Conservation (phyloP, 1,140 invertebrate species). For the Pogonus chalceus region DNA sequence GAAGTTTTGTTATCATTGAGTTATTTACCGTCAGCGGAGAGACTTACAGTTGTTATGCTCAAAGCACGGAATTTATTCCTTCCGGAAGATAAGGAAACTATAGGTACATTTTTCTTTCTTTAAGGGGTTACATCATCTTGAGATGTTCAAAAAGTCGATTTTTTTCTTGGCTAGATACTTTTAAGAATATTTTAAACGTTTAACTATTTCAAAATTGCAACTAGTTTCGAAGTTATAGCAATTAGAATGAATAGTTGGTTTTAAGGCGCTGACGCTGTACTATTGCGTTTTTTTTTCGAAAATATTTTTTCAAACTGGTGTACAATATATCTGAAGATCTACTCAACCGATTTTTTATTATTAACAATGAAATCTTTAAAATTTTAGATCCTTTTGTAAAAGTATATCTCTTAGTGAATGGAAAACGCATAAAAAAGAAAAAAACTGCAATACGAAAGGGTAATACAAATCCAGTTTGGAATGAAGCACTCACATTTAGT, state of each 20-base stretch:
- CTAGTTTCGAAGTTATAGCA: too few relatives aligned
- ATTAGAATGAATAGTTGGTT: too few relatives aligned
- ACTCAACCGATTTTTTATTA: too few relatives aligned
- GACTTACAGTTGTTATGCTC: conserved; percentile 70
- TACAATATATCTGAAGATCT: too few relatives aligned
- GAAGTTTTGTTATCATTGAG: conserved; percentile 74
- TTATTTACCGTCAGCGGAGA: conserved; percentile 76
- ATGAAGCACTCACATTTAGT: conserved; percentile 87
- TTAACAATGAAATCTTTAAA: neutral
- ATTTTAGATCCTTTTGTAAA: conserved; percentile 93
- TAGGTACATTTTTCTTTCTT: conserved; percentile 37
- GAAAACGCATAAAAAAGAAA: conserved; percentile 76
- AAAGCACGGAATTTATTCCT: conserved; percentile 73
- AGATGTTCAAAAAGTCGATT: neutral
- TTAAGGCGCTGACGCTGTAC: too few relatives aligned
- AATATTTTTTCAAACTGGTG: too few relatives aligned
- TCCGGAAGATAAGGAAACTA: conserved; percentile 50
- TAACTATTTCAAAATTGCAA: too few relatives aligned
- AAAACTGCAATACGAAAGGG: conserved; percentile 84
- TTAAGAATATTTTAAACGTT: too few relatives aligned
- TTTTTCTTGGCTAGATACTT: neutral
- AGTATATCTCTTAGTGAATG: conserved; percentile 77
- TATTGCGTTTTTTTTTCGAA: neutral
- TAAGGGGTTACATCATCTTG: too few relatives aligned
- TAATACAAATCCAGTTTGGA: conserved; percentile 86